These are phyloP conservation scores for Trachemys scripta DNA, from an alignment of 2,113 vertebrate genomes.

Conservation along the genomic window DNA sequence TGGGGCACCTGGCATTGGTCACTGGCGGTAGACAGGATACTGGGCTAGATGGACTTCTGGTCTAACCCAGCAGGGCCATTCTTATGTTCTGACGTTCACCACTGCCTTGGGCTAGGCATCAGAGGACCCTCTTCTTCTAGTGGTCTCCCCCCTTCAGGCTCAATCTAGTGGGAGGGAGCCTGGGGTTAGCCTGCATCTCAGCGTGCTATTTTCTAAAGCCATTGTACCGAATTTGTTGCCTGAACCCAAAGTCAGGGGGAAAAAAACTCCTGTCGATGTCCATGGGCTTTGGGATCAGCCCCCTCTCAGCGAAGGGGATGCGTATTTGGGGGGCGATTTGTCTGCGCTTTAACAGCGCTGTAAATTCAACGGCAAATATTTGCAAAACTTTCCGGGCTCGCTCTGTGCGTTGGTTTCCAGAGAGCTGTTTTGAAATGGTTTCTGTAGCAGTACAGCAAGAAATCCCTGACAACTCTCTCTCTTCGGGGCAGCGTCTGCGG, in stretches of 20 bases:
- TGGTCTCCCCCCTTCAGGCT: not conserved
- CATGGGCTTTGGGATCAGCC: not conserved
- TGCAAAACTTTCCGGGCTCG: not conserved
- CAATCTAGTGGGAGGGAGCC: not conserved
- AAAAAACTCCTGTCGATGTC: not conserved
- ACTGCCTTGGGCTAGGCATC: not conserved
- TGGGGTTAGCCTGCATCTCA: not conserved
- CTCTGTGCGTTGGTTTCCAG: not conserved
- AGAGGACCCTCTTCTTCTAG: not conserved
- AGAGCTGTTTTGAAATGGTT: not conserved
- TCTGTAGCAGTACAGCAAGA: not conserved
- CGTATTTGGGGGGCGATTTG: not conserved
- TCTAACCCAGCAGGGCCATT: no score
- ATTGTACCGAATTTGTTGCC: not conserved
- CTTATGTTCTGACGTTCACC: no score
- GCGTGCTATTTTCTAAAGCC: not conserved
- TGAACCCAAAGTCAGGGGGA: not conserved
- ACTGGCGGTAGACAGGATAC: no score
- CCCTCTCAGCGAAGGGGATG: not conserved
- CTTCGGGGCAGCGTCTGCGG: not conserved
- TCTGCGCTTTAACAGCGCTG: not conserved
- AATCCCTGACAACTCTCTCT: not conserved
- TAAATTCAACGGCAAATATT: not conserved
- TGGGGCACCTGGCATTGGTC: no score
- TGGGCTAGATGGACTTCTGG: no score